phyloP scores from a whole-genome alignment of 2,797 vertebrate genomes.

The Propithecus deckenii region DNA sequence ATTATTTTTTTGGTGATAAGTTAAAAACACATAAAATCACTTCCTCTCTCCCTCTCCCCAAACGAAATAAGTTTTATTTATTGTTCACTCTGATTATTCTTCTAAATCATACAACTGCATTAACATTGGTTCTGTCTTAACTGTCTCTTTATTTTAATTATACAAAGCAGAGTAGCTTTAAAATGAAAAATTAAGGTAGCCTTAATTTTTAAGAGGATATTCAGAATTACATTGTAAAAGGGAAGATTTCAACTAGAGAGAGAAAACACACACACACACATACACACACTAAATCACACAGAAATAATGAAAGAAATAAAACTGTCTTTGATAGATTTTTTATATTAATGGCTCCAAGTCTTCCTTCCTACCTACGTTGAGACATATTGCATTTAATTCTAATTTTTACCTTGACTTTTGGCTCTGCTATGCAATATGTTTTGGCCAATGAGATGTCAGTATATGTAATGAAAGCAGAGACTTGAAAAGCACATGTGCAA shows the following conservation, averaged over 20 bases:
- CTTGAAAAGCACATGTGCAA: not conserved
- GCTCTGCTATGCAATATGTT: not conserved
- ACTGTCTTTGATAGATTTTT: not conserved
- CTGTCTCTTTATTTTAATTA: not conserved
- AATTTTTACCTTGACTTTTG: not conserved
- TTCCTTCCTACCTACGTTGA: not conserved
- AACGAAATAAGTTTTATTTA: not conserved
- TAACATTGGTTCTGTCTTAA: not conserved
- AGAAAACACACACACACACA: not conserved
- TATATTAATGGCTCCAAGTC: not conserved
- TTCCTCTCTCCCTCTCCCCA: not conserved
- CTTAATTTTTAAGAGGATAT: not conserved
- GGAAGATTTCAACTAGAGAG: not conserved
- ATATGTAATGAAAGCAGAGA: not conserved
- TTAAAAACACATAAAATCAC: slow-evolving; percentile 11
- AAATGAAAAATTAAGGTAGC: not conserved
- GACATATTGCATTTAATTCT: not conserved
- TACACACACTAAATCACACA: not conserved
- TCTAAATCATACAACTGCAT: not conserved
- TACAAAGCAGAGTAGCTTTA: not conserved
- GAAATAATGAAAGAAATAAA: not conserved
- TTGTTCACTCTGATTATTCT: not conserved
- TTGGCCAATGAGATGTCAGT: not conserved
- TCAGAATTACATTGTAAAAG: not conserved
- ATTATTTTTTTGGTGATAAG: slow-evolving; percentile 20